These are phyloP conservation scores for Acanthochromis polyacanthus DNA, from an alignment of 2,113 vertebrate species.

Conservation along the genomic window DNA sequence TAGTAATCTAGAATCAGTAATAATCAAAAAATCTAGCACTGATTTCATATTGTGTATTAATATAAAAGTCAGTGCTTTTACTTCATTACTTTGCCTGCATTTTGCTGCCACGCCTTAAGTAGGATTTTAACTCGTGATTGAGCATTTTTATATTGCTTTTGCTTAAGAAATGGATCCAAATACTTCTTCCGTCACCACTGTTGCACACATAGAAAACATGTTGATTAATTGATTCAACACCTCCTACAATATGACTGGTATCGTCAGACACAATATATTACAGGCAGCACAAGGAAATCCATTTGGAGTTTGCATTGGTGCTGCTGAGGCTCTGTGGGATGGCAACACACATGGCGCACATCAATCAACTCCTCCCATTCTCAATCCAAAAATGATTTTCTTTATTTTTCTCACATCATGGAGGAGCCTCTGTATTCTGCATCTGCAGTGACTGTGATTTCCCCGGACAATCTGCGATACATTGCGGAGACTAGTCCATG, in stretches of 20 bases:
- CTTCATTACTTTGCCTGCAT: too few species aligned
- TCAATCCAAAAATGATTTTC: constrained; percentile 42
- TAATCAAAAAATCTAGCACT: too few species aligned
- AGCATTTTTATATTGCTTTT: too few species aligned
- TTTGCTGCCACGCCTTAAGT: too few species aligned
- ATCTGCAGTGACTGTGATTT: constrained; percentile 56
- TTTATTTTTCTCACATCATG: constrained; percentile 19
- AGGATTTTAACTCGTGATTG: too few species aligned
- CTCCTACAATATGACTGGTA: neutral
- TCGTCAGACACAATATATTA: neutral
- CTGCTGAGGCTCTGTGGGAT: constrained; percentile 15
- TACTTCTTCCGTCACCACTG: too few species aligned
- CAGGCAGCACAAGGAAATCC: constrained; percentile 21
- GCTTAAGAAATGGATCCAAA: too few species aligned
- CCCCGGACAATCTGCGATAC: constrained; percentile 44
- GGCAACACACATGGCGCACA: constrained; percentile 26
- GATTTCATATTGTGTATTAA: too few species aligned
- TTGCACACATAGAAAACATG: neutral
- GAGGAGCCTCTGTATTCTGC: constrained; percentile 3
- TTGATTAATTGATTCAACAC: neutral
- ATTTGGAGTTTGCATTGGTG: constrained; percentile 19
- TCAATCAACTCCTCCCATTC: constrained; percentile 40
- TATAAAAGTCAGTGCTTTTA: too few species aligned
- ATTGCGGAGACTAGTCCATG: constrained; percentile 26
- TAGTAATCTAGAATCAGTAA: too few species aligned